Percentiles rank a stretch among this genome's conserved stretches.
Evolutionary conservation across 2,797 vertebrate genomes (phyloP).

Genomic region (Sandelia bainsii): DNA sequence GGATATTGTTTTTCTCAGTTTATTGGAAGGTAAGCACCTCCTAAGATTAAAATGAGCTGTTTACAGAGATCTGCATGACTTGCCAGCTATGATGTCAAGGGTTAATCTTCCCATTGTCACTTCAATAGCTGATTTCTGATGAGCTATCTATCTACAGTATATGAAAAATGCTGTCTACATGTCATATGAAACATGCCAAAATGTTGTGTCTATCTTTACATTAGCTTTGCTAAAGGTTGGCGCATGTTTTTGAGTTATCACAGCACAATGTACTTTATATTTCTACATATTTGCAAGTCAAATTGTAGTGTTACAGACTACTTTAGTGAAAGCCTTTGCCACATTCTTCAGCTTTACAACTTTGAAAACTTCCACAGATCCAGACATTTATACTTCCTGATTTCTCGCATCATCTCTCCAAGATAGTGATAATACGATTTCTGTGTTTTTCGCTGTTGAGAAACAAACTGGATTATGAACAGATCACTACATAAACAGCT

Average conservation of each 20-base stretch:
- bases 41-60: constrained; percentile 67
- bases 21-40: constrained; percentile 68
- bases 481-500: constrained; percentile 93
- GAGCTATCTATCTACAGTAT: constrained; percentile 32
- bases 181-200: constrained; percentile 46
- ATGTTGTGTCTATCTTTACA: constrained; percentile 47
- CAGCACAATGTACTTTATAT: constrained; percentile 74
- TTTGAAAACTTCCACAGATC: constrained; percentile 87
- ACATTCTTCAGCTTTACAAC: constrained; percentile 82
- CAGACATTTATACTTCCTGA: constrained; percentile 87
- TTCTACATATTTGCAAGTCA: constrained; percentile 84
- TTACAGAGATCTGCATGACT: constrained; percentile 65
- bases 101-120: constrained; percentile 65
- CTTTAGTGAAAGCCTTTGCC: constrained; percentile 80
- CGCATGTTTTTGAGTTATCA: constrained; percentile 66
- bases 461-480: constrained; percentile 93
- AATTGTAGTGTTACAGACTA: constrained; percentile 77
- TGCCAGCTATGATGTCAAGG: constrained; percentile 58
- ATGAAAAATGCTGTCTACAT: constrained; percentile 32
- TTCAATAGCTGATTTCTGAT: constrained; percentile 58
- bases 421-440: constrained; percentile 93
- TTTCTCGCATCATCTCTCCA: constrained; percentile 90
- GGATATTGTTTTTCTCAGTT: constrained; percentile 74
- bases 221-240: constrained; percentile 74
- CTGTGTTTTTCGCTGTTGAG: constrained; percentile 90